Evolutionary conservation across 1,140 invertebrate species (phyloP), one percentile per base, ranked within the genome.

Genomic region (Oedothorax gibbosus): DNA sequence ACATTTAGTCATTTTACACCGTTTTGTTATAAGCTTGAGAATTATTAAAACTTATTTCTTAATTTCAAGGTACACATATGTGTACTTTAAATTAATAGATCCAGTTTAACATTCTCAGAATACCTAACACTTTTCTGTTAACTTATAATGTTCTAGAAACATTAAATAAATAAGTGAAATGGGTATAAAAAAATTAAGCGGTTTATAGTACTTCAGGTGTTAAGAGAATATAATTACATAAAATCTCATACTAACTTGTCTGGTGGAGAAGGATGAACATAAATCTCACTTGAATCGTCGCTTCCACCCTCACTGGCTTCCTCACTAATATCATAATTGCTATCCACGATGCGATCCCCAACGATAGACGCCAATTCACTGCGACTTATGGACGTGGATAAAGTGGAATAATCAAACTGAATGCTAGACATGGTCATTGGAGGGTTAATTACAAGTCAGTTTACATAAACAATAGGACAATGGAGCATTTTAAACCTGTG

Each of bases 361-460:
- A 83, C 66, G 53, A 86, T 78, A 18, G 76, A 73, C n/a, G 68
- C 69, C 14, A 86, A 73, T 11, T 85, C 83, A 15, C 75, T 78
- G 7, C 75, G 73, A 62, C 83, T 85, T 20, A 85, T 85, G 2
- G 83, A 85, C 21, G 83, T 85, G 9, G 83, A 85, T 3, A 85
- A 21, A 0, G 83, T 85, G 4, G 83, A 85, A 78, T 85, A 85
- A 78, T 85, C 83, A 35, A 77, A 85, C 15, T 85, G 83, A 51
- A 85, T 85, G 51, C 62, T 85, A 18, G 83, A n/a, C 83, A 85
- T 85, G 12, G n/a, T 20, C 62, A 20, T 51, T 56, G 53, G 21
- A 68, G 20, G 20, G 49, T 18, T 15, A 66, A 66, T 54, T 62
- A 64, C 10, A 11, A 49, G 7, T 51, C n/a, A 21, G 20, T 35